A percentile compares a stretch with the other conserved stretches of the same genome.
Conservation (phyloP, 2,888 invertebrate genomes). For the Gymnosoma rotundatum region DNA sequence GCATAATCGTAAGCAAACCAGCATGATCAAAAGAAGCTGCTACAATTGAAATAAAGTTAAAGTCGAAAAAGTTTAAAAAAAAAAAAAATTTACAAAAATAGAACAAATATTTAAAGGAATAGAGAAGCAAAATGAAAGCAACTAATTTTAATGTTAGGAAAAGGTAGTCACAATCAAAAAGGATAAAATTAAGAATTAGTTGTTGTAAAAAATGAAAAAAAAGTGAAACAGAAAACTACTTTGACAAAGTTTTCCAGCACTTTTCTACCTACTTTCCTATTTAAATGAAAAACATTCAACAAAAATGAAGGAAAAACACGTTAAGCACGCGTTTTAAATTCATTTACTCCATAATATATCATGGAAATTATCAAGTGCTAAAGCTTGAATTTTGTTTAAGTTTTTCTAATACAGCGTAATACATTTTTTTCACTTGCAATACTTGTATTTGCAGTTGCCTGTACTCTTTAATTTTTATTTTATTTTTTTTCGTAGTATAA, state of each 20-base stretch:
- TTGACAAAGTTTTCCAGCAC: not conserved
- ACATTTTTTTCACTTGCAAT: conserved; percentile 49
- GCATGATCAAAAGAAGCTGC: too few relatives aligned
- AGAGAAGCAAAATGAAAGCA: too few relatives aligned
- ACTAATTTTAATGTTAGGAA: too few relatives aligned
- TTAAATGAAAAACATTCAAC: conserved; percentile 7
- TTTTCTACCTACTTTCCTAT: conserved; percentile 8
- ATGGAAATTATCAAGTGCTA: conserved; percentile 68
- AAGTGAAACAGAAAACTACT: not conserved
- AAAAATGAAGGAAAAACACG: conserved; percentile 50
- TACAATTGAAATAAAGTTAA: too few relatives aligned
- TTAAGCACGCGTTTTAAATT: conserved; percentile 70
- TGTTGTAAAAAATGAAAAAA: not conserved
- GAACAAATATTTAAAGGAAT: too few relatives aligned
- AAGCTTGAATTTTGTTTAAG: conserved; percentile 70
- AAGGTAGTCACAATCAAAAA: too few relatives aligned
- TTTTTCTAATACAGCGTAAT: conserved; percentile 61
- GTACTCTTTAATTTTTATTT: conserved; percentile 1
- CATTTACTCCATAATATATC: conserved; percentile 65
- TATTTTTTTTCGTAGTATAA: conserved; percentile 22
- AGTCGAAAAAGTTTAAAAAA: too few relatives aligned
- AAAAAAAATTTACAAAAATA: too few relatives aligned
- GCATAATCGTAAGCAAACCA: too few relatives aligned
- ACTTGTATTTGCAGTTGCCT: conserved; percentile 42
- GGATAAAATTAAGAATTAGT: too few relatives aligned